A percentile compares a stretch with the other conserved stretches of the same genome.
Evolutionary conservation across 1,140 invertebrate species (phyloP).

Genomic region (Lanistes nyassanus): DNA sequence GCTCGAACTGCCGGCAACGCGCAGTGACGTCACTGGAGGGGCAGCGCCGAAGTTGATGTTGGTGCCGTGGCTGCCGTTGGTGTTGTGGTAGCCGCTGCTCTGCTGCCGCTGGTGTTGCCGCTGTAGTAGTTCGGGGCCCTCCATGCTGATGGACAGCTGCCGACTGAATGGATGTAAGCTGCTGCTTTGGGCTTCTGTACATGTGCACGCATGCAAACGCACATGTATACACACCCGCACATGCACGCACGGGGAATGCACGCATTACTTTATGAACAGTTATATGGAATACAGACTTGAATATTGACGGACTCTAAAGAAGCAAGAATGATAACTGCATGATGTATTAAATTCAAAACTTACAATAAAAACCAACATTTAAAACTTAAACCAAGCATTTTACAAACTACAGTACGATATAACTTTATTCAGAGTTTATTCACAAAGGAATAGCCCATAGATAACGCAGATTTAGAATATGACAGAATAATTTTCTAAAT

Average conservation of each 20-base stretch:
- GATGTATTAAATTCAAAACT: no score
- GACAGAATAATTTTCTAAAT: no score
- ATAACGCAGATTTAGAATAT: no score
- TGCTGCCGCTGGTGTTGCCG: neutral
- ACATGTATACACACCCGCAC: neutral
- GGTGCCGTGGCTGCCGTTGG: conserved; percentile 2
- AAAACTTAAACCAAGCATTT: no score
- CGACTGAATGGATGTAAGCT: conserved; percentile 18
- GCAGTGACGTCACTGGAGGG: neutral
- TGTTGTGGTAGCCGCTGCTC: neutral
- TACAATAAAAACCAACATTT: no score
- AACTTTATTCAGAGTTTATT: no score
- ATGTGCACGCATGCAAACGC: neutral
- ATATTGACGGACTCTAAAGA: no score
- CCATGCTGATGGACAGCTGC: conserved; percentile 35
- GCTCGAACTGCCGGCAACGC: conserved; percentile 23
- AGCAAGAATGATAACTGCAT: no score
- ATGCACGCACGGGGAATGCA: neutral
- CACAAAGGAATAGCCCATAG: no score
- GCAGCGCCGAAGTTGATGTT: conserved; percentile 9
- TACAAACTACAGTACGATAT: no score
- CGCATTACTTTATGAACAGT: no score
- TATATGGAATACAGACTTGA: no score
- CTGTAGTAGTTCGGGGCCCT: conserved; percentile 21
- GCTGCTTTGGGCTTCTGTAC: neutral